A percentile compares a stretch with the other conserved stretches of the same genome.
These are phyloP conservation scores for Brachypteracias leptosomus DNA, from an alignment of 2,113 vertebrate genomes.

Conservation along the genomic window DNA sequence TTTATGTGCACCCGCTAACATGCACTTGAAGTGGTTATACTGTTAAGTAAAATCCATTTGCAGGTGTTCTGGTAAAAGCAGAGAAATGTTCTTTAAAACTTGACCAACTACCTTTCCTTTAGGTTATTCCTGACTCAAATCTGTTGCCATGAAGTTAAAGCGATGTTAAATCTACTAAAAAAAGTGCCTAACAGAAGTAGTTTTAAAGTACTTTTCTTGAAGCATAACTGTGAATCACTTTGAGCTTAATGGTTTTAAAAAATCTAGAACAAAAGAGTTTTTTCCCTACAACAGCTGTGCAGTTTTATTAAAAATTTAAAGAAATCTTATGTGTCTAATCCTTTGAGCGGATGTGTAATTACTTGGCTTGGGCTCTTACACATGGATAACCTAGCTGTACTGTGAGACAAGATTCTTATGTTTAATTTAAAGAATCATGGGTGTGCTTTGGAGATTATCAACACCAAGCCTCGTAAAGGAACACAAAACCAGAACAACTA, in stretches of 20 bases:
- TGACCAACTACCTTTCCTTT: background rate
- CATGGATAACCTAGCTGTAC: conserved; percentile 65
- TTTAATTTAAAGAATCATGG: conserved; percentile 74
- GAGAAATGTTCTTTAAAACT: background rate
- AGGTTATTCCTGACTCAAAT: background rate
- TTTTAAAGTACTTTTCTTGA: conserved; percentile 56
- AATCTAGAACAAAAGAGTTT: conserved; percentile 71
- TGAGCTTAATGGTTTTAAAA: conserved; percentile 64
- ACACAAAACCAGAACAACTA: conserved; percentile 43
- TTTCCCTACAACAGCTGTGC: conserved; percentile 72
- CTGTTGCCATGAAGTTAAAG: conserved; percentile 1
- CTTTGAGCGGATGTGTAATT: conserved; percentile 75
- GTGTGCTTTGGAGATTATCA: conserved; percentile 65
- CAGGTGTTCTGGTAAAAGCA: background rate
- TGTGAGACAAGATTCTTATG: conserved; percentile 68
- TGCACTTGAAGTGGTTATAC: fast-evolving
- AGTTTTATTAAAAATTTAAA: conserved; percentile 79
- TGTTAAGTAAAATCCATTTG: background rate
- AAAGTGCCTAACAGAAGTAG: conserved; percentile 44
- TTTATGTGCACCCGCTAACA: background rate
- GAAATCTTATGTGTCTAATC: conserved; percentile 74
- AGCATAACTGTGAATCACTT: conserved; percentile 60
- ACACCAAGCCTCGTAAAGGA: conserved; percentile 55
- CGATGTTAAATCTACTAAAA: conserved; percentile 23
- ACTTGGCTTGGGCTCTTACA: conserved; percentile 72